These are phyloP conservation scores for Drosophila pullipes DNA, from an alignment of 2,888 invertebrate genomes.

Conservation along the genomic window DNA sequence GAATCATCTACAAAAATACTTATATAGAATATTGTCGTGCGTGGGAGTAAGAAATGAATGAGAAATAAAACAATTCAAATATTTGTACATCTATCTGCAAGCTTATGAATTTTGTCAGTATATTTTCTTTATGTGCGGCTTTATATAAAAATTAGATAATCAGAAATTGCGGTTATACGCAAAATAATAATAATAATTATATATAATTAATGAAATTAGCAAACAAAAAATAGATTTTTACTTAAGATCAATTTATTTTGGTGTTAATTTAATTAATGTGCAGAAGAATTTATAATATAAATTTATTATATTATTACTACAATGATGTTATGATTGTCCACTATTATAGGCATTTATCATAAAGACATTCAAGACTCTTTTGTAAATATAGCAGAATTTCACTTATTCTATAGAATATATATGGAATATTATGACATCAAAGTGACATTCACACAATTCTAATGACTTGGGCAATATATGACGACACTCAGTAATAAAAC, in stretches of 20 bases:
- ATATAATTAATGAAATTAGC: not conserved
- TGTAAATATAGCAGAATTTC: not conserved
- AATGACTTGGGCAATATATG: not conserved
- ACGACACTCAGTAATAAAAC: not conserved
- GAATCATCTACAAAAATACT: conserved; percentile 7
- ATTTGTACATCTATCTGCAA: not conserved
- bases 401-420: not conserved
- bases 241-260: not conserved
- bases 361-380: not conserved
- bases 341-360: too few relatives aligned
- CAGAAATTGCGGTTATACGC: not conserved
- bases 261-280: not conserved
- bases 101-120: not conserved
- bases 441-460: not conserved
- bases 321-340: not conserved
- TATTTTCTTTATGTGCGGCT: not conserved
- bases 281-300: not conserved
- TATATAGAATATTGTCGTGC: not conserved
- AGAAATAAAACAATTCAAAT: conserved; percentile 1
- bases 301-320: not conserved
- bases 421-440: not conserved
- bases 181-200: not conserved
- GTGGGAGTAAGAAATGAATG: conserved; percentile 19
- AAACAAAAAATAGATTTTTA: not conserved
- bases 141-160: not conserved